These are phyloP conservation scores for Ridgeia piscesae DNA, from an alignment of 1,140 invertebrate genomes.

Conservation along the genomic window DNA sequence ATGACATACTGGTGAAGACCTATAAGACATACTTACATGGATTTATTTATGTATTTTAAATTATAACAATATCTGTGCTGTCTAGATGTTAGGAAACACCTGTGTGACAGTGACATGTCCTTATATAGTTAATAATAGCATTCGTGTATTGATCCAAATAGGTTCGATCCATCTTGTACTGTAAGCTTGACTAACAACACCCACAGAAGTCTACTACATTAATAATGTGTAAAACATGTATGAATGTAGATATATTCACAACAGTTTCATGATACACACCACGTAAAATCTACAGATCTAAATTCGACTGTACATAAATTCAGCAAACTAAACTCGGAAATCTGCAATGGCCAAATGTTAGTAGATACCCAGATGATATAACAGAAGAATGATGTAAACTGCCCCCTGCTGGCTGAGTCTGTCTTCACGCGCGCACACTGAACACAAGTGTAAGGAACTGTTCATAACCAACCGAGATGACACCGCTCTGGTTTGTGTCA, in stretches of 20 bases:
- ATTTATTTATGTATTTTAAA: not conserved
- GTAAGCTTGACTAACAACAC: not conserved
- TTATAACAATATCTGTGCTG: no score
- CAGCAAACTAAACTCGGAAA: not conserved
- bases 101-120: no score
- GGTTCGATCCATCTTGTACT: not conserved
- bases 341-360: not conserved
- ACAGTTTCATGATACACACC: not conserved
- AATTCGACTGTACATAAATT: not conserved
- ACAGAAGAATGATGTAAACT: not conserved
- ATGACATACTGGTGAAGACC: not conserved
- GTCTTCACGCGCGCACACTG: constrained; percentile 77
- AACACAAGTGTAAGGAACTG: constrained; percentile 96
- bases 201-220: not conserved
- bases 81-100: no score
- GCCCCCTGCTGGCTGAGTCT: not conserved
- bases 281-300: not conserved
- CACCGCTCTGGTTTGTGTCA: constrained; percentile 92
- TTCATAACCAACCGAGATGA: constrained; percentile 95
- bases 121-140: no score
- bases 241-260: not conserved
- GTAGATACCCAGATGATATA: not conserved
- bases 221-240: not conserved
- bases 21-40: not conserved
- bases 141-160: not conserved